Evolutionary conservation across 2,113 vertebrate genomes (phyloP).

Genomic region (Gadus chalcogrammus): DNA sequence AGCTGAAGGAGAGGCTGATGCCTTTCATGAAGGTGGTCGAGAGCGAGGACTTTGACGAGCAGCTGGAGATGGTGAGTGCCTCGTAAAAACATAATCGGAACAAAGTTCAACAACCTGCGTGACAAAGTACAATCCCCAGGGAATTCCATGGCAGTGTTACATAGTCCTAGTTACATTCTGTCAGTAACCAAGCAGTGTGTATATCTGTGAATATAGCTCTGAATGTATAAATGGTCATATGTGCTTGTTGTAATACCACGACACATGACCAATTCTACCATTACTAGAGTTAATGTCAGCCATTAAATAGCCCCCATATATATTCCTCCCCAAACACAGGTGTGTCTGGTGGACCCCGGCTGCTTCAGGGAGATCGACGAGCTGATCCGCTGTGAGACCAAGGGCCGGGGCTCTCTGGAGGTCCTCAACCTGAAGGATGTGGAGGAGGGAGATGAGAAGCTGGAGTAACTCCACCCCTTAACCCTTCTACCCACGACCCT

Average conservation of each 20-base stretch:
- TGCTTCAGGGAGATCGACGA: conserved; percentile 97
- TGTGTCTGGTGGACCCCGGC: conserved; percentile 92
- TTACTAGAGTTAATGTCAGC: too few species aligned
- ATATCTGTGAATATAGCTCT: too few species aligned
- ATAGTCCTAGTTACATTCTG: too few species aligned
- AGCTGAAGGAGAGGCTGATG: conserved; percentile 92
- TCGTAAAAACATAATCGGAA: too few species aligned
- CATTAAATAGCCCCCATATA: too few species aligned
- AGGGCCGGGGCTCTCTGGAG: conserved; percentile 87
- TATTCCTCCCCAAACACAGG: conserved; percentile 61
- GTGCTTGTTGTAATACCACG: too few species aligned
- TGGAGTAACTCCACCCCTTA: conserved; percentile 68
- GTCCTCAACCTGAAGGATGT: conserved; percentile 93
- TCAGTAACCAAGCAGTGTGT: too few species aligned
- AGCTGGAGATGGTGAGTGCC: conserved; percentile 84
- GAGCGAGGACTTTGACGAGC: conserved; percentile 86
- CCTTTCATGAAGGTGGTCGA: conserved; percentile 86
- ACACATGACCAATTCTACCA: too few species aligned
- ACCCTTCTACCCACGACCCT: background rate
- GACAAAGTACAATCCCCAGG: too few species aligned
- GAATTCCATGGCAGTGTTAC: too few species aligned
- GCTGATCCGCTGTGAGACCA: conserved; percentile 91
- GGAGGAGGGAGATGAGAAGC: conserved; percentile 93
- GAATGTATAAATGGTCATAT: too few species aligned
- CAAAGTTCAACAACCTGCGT: too few species aligned